Evolutionary conservation across 2,113 vertebrate genomes (phyloP).

Genomic region (Sakesphorus luctuosus): DNA sequence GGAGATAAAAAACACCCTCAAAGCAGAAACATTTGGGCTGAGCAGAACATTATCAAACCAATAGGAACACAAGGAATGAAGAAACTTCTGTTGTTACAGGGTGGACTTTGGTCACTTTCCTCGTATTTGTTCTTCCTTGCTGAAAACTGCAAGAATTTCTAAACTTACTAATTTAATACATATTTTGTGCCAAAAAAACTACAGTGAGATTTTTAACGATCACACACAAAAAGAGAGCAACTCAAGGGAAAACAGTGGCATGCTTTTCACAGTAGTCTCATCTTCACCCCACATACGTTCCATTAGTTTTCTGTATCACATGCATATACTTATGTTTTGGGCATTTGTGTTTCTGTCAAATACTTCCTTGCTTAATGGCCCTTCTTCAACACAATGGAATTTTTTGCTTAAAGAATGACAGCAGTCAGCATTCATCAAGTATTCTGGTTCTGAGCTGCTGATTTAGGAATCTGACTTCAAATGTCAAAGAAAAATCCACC

Average conservation of each 20-base stretch:
- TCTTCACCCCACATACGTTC: background rate
- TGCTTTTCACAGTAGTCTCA: background rate
- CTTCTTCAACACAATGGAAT: background rate
- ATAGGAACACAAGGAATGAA: conserved; percentile 8
- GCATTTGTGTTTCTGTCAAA: background rate
- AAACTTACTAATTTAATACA: background rate
- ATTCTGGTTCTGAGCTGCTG: background rate
- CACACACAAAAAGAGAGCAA: background rate
- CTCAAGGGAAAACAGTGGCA: background rate
- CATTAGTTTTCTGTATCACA: background rate
- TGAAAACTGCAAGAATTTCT: conserved; percentile 9
- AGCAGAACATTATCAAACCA: conserved; percentile 58
- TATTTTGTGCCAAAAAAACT: conserved; percentile 19
- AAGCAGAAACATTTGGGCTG: conserved; percentile 71
- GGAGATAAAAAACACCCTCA: conserved; percentile 79
- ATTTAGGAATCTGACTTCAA: background rate
- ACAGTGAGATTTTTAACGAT: background rate
- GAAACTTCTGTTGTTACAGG: background rate
- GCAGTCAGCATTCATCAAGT: background rate
- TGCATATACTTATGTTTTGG: background rate
- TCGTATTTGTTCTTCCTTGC: background rate
- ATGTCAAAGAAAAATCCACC: background rate
- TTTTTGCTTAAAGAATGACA: background rate
- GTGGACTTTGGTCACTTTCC: background rate
- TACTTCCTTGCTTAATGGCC: background rate